Conservation (phyloP, 2,113 vertebrate genomes). For the Microcebus murinus region DNA sequence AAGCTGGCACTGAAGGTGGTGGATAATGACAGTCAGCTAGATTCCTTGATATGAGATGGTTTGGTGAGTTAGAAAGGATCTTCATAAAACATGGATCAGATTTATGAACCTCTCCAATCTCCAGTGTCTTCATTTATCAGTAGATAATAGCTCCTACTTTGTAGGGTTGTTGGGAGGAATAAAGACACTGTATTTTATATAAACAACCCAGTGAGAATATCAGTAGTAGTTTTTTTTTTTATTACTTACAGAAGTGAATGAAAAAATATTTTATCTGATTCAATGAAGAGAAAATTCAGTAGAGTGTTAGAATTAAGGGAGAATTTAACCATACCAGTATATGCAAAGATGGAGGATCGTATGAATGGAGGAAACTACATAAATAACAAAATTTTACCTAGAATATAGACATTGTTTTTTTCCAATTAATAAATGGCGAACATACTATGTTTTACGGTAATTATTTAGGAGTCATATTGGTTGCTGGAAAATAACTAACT, state of each 20-base stretch:
- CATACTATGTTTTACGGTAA: background rate
- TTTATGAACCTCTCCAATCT: background rate
- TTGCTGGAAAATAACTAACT: background rate
- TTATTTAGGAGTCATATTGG: background rate
- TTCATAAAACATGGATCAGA: background rate
- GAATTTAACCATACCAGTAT: background rate
- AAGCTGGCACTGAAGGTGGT: background rate
- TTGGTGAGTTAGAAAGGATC: background rate
- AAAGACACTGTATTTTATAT: background rate
- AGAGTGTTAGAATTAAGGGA: background rate
- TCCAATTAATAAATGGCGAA: background rate
- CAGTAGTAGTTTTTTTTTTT: background rate
- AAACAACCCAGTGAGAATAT: background rate
- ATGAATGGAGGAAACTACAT: background rate
- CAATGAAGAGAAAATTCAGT: background rate
- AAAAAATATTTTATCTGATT: background rate
- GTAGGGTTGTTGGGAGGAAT: background rate
- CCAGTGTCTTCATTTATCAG: background rate
- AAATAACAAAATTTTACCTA: background rate
- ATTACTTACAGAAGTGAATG: background rate
- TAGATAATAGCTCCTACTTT: background rate
- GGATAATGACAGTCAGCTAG: background rate
- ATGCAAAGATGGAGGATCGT: background rate
- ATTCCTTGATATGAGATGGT: background rate
- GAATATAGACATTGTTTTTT: background rate